Conservation (phyloP, 2,888 invertebrate genomes). For the Lasioglossum marginatum region DNA sequence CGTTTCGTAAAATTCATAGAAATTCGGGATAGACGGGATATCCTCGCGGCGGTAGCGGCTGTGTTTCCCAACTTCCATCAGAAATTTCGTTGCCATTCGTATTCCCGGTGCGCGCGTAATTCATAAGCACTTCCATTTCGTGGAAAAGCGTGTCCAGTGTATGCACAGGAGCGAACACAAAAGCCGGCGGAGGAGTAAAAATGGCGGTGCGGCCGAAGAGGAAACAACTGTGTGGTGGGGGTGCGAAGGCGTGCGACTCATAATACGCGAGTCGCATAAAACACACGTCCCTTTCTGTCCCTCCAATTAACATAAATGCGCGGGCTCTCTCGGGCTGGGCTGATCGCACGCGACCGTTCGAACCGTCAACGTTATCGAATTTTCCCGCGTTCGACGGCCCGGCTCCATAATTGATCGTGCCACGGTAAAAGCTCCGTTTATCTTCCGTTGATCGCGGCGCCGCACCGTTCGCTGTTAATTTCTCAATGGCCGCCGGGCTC, state of each 20-base stretch:
- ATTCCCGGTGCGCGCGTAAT: constrained; percentile 56
- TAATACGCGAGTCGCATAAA: constrained; percentile 54
- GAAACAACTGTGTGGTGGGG: neutral
- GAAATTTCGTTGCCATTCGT: constrained; percentile 53
- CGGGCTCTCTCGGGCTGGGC: constrained; percentile 1
- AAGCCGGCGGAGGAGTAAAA: constrained; percentile 15
- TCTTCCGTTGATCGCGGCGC: constrained; percentile 21
- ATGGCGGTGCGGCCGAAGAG: neutral
- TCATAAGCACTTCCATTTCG: constrained; percentile 60
- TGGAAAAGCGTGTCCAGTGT: constrained; percentile 56
- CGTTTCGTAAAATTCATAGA: constrained; percentile 47
- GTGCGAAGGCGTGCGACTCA: constrained; percentile 20
- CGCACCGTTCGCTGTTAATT: constrained; percentile 35
- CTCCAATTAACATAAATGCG: constrained; percentile 64
- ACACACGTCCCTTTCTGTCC: constrained; percentile 42
- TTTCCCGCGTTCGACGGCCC: constrained; percentile 37
- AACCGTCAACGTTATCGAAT: constrained; percentile 50
- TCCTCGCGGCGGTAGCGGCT: constrained; percentile 3
- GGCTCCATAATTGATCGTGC: constrained; percentile 53
- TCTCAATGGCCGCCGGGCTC: constrained; percentile 21
- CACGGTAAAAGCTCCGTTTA: constrained; percentile 50
- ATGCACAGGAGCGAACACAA: constrained; percentile 48
- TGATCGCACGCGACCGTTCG: constrained; percentile 24
- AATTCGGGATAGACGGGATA: constrained; percentile 33
- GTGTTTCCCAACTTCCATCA: constrained; percentile 37